Evolutionary conservation across 2,797 vertebrate species (phyloP).

Genomic region (Molothrus ater): DNA sequence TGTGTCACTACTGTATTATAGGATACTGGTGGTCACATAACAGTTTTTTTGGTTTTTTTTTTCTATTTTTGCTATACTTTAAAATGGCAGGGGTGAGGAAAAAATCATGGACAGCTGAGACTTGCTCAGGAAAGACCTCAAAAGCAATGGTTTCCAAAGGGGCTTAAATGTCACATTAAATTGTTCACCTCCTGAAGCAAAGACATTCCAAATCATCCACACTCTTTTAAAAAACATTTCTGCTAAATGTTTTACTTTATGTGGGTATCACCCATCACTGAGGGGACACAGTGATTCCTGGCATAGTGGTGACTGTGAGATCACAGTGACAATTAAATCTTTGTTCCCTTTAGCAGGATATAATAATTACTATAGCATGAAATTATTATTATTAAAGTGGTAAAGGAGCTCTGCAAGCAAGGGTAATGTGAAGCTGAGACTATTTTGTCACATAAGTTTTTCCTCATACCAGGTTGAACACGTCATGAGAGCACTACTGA

Average conservation of each 20-base stretch:
- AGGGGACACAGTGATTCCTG: background rate
- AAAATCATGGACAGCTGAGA: background rate
- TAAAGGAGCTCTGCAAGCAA: background rate
- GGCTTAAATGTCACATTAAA: background rate
- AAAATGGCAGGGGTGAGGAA: background rate
- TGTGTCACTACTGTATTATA: background rate
- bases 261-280: background rate
- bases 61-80: accelerated
- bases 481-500: background rate
- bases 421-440: background rate
- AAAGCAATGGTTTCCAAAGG: background rate
- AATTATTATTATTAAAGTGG: background rate
- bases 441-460: background rate
- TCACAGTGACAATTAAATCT: background rate
- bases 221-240: background rate
- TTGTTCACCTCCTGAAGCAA: background rate
- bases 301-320: background rate
- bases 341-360: background rate
- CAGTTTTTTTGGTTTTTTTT: background rate
- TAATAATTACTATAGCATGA: background rate
- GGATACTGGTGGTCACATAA: background rate
- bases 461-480: background rate
- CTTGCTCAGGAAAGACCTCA: background rate
- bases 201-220: background rate
- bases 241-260: background rate